Base-by-base conservation (phyloP, 1,140 invertebrate genomes). In the Drusus annulatus region DNA sequence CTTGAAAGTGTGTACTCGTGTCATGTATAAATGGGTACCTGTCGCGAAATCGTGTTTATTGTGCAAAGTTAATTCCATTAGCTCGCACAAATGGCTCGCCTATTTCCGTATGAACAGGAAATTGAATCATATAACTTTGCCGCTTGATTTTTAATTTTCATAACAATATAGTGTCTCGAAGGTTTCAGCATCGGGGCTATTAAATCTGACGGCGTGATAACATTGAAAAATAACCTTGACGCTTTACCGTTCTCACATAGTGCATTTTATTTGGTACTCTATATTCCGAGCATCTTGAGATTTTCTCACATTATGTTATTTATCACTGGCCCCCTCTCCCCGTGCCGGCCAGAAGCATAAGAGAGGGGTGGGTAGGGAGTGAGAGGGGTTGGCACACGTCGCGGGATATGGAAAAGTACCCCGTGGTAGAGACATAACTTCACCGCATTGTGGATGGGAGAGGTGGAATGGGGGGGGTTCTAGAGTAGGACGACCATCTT, bases 301-400 rank as follows among this genome's bases (percentile, higher is more conserved):
- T 80, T 83, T 83, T 83, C 81, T 83, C 81, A 83, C 81, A 83
- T 83, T 83, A 80, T 80, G 81, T 83, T 83, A 83, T 83, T 83
- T 83, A 83, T 83, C 79, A 83, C 71, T 25, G 23, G 50, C 56
- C 74, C 69, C n/a, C 25, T 16, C 31, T 36, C 2, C 74, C 74
- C n/a, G 19, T 23, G 5, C 8, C 19, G 51, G n/a, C 10, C 10
- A 56, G 16, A 56, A 8, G 10, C 5, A 5, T 2, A 5, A 28
- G 25, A 28, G 19, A 0, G n/a, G 58, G 45, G 16, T 0, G 1
- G 69, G 52, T 3, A 60, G 54, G 54, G 25, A 19, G 19, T 28
- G 5, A 52, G 60, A 45, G 45, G 19, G 23, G 60, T 21, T 7
- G 54, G n/a, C 68, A 23, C 69, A 79, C 65, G 78, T 73, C 54